Evolutionary conservation across 2,113 vertebrate species (phyloP).

Genomic region (Alosa alosa): DNA sequence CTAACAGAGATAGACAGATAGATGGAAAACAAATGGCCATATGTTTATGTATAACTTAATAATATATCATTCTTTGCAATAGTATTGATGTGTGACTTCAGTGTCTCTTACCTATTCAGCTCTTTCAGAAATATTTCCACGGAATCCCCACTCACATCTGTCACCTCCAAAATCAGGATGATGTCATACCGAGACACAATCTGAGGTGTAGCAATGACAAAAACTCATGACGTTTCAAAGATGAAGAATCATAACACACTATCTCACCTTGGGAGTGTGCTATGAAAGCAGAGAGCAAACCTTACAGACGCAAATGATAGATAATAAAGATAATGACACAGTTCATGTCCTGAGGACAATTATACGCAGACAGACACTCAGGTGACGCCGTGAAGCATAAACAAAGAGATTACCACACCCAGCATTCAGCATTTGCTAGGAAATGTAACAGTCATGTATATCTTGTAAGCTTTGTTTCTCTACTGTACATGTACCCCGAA

Average conservation of each 20-base stretch:
- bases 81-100: background rate
- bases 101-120: constrained; percentile 65
- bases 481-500: too few relatives aligned
- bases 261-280: background rate
- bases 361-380: background rate
- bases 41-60: background rate
- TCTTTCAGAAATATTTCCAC: constrained; percentile 57
- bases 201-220: constrained; percentile 45
- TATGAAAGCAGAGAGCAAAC: background rate
- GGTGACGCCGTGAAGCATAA: background rate
- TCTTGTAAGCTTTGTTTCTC: too few relatives aligned
- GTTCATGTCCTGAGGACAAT: background rate
- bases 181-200: constrained; percentile 75
- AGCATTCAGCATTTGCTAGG: background rate
- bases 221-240: background rate
- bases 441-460: background rate
- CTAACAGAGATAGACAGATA: too few relatives aligned
- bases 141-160: constrained; percentile 61
- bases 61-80: background rate
- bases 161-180: constrained; percentile 73
- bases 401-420: background rate
- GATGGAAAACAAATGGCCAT: too few relatives aligned
- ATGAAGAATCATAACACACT: background rate
- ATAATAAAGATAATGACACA: background rate
- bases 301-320: background rate